Evolutionary conservation across 2,888 invertebrate species (phyloP), one percentile per base, ranked within the genome.

Genomic region (Strigamia maritima): DNA sequence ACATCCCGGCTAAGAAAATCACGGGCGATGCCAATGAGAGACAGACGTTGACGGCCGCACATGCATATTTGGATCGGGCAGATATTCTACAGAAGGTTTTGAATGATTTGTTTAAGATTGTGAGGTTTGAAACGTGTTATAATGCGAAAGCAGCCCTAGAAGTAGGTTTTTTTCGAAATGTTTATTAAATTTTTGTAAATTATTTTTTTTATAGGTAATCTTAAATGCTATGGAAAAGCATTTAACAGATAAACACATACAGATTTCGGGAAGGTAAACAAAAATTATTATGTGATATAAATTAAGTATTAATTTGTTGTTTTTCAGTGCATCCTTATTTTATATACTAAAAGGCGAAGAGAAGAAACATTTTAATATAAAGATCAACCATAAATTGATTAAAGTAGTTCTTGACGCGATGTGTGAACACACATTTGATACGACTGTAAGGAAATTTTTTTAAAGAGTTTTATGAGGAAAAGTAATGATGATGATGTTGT

Each of bases 291-390:
- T 1, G 28, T 3, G 4, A 4, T 12, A 12, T 14, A 75, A 26
- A n/a, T 75, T 75, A 8, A 35, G 19, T n/a, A 28, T 26, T 28
- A n/a, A 26, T 28, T 24, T 70, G 14, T 70, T 70, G n/a, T 24
- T 22, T 87, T 88, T 74, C 86, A 97, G 97, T 87, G 97, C 97
- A 4, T 95, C 95, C 7, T 87, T 98, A 80, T 97, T 96, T 88
- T 97, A 97, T 86, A 94, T 98, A 83, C 94, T 96, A 2, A 96
- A 96, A 87, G 93, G 93, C 65, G 92, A 92, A 82, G 93, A 94
- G 83, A 92, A 91, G 82, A 89, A 89, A 7, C 89, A 90, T 82
- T 89, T 94, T 81, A 92, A 92, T 35, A 90, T 91, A 19, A 90
- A 90, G 83, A 88, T 94, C 80, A 94, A 94, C 84, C 89, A 91